phyloP scores from a whole-genome alignment of 92 coral and sea anemone genomes.

The Phymanthus crucifer region DNA sequence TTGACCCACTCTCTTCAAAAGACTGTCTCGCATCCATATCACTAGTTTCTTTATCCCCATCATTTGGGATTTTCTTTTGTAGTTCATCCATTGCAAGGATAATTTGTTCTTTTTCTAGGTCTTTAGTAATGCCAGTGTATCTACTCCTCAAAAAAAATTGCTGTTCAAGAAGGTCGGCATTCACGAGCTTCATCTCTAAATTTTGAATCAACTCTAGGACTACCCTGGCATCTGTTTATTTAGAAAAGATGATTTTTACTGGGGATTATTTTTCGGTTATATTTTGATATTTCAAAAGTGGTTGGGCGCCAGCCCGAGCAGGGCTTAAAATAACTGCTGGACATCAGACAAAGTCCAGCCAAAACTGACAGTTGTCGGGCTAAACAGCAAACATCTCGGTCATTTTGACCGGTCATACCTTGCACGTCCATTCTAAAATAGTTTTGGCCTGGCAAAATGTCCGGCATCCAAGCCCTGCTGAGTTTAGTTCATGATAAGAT shows the following conservation, averaged over 20 bases:
- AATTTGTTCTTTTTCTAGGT: conserved; percentile 34
- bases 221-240: conserved; percentile 68
- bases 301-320: too few relatives aligned
- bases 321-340: too few relatives aligned
- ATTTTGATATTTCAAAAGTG: too few relatives aligned
- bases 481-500: too few relatives aligned
- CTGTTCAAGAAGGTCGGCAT: conserved; percentile 52
- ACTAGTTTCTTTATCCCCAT: conserved; percentile 16
- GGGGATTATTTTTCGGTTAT: too few relatives aligned
- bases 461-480: too few relatives aligned
- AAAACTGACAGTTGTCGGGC: too few relatives aligned
- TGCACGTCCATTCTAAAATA: too few relatives aligned
- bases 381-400: too few relatives aligned
- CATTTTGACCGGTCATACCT: too few relatives aligned
- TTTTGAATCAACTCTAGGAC: conserved; percentile 57
- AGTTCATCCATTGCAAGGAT: conserved; percentile 30
- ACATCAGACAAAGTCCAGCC: too few relatives aligned
- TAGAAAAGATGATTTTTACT: background rate
- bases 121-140: conserved; percentile 37
- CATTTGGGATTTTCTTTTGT: conserved; percentile 14
- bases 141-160: conserved; percentile 52
- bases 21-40: conserved; percentile 9
- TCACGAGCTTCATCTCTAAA: conserved; percentile 48
- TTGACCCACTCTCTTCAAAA: background rate
- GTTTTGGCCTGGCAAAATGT: too few relatives aligned